Conservation (phyloP, 37 sponge, comb jelly and placozoan genomes). For the Aplysina aerophoba region DNA sequence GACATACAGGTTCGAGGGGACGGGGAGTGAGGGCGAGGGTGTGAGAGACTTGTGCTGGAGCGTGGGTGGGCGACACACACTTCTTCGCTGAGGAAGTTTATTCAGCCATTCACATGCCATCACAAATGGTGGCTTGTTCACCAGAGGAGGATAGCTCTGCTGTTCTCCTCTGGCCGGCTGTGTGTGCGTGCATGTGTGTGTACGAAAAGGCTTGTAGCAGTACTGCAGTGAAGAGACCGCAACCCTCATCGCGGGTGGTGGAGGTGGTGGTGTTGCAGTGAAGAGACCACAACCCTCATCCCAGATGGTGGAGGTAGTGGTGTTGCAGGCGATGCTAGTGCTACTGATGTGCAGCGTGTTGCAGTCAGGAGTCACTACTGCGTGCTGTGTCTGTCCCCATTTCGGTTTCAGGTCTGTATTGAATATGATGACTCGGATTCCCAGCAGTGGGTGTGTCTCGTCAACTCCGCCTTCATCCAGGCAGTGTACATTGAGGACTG, state of each 20-base stretch:
- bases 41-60: no score
- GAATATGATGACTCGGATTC: conserved; percentile 56
- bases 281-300: background rate
- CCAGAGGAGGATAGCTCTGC: background rate
- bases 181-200: conserved; percentile 30
- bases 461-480: conserved; percentile 21
- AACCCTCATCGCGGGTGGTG: background rate
- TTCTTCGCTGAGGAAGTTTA: no score
- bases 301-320: background rate
- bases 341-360: background rate
- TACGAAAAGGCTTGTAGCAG: background rate
- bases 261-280: background rate
- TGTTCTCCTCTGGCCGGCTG: background rate
- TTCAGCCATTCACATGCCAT: no score
- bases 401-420: conserved; percentile 49
- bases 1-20: conserved; percentile 3
- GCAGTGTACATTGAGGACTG: conserved; percentile 64
- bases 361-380: background rate
- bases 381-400: background rate
- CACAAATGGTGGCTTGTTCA: no score
- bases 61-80: no score
- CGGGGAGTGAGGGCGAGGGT: no score
- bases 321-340: background rate
- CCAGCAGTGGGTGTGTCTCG: conserved; percentile 57
- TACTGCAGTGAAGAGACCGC: background rate